Base-by-base conservation (phyloP, 1,140 invertebrate species). In the Chrysoperla carnea region DNA sequence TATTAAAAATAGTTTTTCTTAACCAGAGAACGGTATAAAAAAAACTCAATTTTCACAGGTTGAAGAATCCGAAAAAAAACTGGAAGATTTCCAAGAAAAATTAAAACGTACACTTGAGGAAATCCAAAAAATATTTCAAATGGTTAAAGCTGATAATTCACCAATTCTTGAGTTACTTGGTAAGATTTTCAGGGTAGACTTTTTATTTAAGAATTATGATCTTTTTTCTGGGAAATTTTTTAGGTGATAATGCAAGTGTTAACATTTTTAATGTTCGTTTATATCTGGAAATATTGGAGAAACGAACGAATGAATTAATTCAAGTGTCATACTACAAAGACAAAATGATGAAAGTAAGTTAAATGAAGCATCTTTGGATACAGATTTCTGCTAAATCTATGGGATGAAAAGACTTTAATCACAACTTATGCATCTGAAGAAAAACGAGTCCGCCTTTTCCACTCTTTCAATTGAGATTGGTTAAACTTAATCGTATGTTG, bases 281-380 rank as follows among this genome's bases (percentile, higher is more conserved):
- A 2, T 82, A 79, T 52, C 68, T 84, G 49, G 78, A 76, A 33
- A 72, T 81, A 2, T 71, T 84, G 38, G 78, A 83, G 46, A 74
- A 75, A 51, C 59, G 58, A 6, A 64, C 69, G 7, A 65, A 59
- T 37, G 58, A 70, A n/a, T 64, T 69, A 57, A 61, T 73, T 35
- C 59, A 61, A 46, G 61, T 65, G 46, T 58, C 70, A 35, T 63
- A 70, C 42, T 70, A 49, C 35, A 55, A 51, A 41, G 55, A 59
- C 13, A 53, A 46, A 15, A 47, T 17, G 1, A n/a, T 14, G 38
- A 23, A 23, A 23, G 17, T 23, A 23, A 23, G 17, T 23, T 23
- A 23, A 5, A 23, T 23, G 5, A 23, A 23, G n/a, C n/a, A n/a
- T n/a, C n/a, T n/a, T n/a, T n/a, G n/a, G n/a, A n/a, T n/a, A n/a